These are phyloP conservation scores for Caenorhabditis panamensis DNA, from an alignment of 2,888 invertebrate species.

Conservation along the genomic window DNA sequence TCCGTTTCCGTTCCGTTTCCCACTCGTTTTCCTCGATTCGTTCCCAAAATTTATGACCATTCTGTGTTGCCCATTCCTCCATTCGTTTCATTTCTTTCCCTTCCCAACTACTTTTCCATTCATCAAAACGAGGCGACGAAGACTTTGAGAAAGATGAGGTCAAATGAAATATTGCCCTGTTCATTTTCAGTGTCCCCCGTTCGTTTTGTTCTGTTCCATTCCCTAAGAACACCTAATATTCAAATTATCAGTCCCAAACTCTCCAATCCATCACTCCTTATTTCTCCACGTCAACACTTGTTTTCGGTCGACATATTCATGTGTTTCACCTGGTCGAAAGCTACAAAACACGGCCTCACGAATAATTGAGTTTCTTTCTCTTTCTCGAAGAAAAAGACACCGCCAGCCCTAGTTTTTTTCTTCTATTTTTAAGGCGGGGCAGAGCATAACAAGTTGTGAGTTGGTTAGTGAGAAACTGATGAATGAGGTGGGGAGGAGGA, in stretches of 20 bases:
- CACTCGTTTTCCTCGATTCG: constrained; percentile 28
- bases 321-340: constrained; percentile 29
- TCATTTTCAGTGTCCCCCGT: constrained; percentile 11
- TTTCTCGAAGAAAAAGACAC: neutral
- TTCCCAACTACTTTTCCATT: constrained; percentile 41
- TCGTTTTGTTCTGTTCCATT: neutral
- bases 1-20: constrained; percentile 22
- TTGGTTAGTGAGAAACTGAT: neutral
- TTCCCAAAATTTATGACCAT: constrained; percentile 37
- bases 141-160: constrained; percentile 8
- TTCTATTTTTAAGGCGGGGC: neutral
- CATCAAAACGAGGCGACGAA: constrained; percentile 29
- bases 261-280: neutral
- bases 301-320: constrained; percentile 11
- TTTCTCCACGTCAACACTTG: constrained; percentile 1
- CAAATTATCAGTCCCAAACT: constrained; percentile 8
- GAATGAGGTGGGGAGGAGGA: neutral
- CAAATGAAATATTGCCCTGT: constrained; percentile 52
- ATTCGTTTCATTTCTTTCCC: constrained; percentile 13
- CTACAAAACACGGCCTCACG: constrained; percentile 1
- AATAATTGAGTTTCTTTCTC: constrained; percentile 7
- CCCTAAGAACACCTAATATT: neutral
- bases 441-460: constrained; percentile 1
- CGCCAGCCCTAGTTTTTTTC: neutral
- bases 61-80: constrained; percentile 4